phyloP scores from a whole-genome alignment of 1,140 invertebrate genomes.

The Brachystomella parvula region DNA sequence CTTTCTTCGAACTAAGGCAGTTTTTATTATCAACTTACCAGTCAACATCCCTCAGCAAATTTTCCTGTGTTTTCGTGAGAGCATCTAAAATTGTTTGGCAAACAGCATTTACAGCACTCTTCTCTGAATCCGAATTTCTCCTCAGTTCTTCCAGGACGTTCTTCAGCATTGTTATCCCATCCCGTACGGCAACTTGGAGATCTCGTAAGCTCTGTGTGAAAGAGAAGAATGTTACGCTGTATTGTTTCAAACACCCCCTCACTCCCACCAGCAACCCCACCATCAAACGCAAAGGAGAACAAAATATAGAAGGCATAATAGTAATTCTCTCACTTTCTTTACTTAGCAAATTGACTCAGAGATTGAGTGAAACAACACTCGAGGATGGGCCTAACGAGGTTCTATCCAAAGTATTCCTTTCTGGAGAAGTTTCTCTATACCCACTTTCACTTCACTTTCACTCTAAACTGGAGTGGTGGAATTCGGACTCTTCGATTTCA shows the following conservation, averaged over 20 bases:
- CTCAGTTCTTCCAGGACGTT: slow-evolving; percentile 57
- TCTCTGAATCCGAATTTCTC: slow-evolving; percentile 57
- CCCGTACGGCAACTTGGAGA: slow-evolving; percentile 54
- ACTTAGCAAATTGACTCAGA: not conserved
- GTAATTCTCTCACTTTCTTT: not conserved
- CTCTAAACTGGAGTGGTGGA: not conserved
- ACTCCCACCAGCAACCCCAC: not conserved
- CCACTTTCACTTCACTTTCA: not conserved
- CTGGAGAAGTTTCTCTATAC: not conserved
- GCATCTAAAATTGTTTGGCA: slow-evolving; percentile 59
- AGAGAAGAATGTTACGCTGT: not conserved
- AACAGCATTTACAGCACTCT: slow-evolving; percentile 56
- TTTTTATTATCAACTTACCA: too few relatives aligned
- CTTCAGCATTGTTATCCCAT: slow-evolving; percentile 57
- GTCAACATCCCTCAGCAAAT: slow-evolving; percentile 56
- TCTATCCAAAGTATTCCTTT: not conserved
- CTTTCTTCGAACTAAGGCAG: too few relatives aligned
- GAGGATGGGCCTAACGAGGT: not conserved
- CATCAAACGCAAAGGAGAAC: not conserved
- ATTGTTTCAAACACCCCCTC: slow-evolving; percentile 2
- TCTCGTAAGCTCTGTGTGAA: slow-evolving; percentile 49
- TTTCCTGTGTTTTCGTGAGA: slow-evolving; percentile 56
- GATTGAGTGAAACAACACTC: not conserved
- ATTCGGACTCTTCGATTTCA: too few relatives aligned
- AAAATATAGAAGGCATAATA: not conserved